These are phyloP conservation scores for Cavia aperea DNA, from an alignment of 2,113 vertebrate species.

Conservation along the genomic window DNA sequence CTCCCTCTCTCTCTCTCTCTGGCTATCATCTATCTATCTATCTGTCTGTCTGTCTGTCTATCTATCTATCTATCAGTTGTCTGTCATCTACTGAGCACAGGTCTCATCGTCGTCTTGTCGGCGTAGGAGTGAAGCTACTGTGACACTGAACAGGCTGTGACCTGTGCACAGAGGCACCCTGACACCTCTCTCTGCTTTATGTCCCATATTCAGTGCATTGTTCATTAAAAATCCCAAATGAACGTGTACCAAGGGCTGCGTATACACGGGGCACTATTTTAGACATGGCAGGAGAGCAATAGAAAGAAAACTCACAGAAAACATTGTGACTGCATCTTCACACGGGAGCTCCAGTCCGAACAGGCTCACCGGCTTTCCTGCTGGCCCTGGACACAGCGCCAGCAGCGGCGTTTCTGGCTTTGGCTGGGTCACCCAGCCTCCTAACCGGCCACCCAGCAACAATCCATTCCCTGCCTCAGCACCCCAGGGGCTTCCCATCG, in stretches of 20 bases:
- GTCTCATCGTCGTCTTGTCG: neutral
- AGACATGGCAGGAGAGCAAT: neutral
- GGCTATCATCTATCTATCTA: neutral
- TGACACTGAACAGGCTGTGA: neutral
- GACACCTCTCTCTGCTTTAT: neutral
- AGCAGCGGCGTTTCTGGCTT: neutral
- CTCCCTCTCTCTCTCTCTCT: too few relatives aligned
- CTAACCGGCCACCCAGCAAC: neutral
- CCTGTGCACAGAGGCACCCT: neutral
- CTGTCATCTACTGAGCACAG: neutral
- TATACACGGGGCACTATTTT: neutral
- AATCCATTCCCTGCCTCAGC: neutral
- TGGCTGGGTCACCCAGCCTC: neutral
- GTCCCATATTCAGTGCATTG: neutral
- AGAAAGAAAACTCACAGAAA: neutral
- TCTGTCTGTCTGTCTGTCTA: neutral
- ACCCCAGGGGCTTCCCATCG: neutral
- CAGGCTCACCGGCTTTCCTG: neutral
- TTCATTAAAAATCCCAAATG: slow-evolving; percentile 16
- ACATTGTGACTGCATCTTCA: neutral
- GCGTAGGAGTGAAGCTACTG: neutral
- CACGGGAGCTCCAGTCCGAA: neutral
- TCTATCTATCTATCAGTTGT: neutral
- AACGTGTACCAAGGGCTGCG: neutral
- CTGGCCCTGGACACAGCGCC: neutral